phyloP scores from a whole-genome alignment of 2,113 vertebrate genomes.

The Amphiprion ocellaris region DNA sequence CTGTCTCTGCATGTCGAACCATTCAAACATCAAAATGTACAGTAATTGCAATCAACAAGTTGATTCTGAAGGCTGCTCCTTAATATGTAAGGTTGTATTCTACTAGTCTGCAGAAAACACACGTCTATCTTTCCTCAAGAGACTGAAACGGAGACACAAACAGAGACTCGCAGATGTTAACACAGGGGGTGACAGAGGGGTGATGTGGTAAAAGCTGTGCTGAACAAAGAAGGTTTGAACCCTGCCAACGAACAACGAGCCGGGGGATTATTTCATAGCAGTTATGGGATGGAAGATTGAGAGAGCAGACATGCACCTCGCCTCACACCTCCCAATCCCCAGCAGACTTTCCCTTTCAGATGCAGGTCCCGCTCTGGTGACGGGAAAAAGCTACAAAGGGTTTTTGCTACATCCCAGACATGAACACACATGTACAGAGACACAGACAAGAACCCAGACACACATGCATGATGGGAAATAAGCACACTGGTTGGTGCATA shows the following conservation, averaged over 20 bases:
- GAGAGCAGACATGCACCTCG: conserved; percentile 58
- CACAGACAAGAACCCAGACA: neutral
- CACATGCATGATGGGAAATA: neutral
- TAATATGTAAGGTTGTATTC: neutral
- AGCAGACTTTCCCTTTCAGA: conserved; percentile 41
- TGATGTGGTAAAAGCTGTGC: conserved; percentile 58
- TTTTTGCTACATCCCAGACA: conserved; percentile 12
- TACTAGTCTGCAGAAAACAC: neutral
- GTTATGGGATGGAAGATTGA: conserved; percentile 65
- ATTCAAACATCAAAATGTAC: no score
- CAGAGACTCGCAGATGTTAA: conserved; percentile 59
- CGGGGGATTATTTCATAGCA: conserved; percentile 73
- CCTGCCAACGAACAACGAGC: conserved; percentile 56
- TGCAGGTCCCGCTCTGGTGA: conserved; percentile 35
- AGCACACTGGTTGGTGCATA: neutral
- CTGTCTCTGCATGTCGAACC: no score
- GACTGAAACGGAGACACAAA: conserved; percentile 8
- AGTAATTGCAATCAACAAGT: no score
- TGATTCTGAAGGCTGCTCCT: no score
- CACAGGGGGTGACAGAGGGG: conserved; percentile 66
- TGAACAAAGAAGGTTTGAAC: conserved; percentile 76
- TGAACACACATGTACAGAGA: neutral
- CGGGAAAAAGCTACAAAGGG: conserved; percentile 36
- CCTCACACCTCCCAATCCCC: conserved; percentile 42
- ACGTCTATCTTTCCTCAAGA: conserved; percentile 18